Conservation (phyloP, 2,797 vertebrate species). For the Triplophysa bombifrons region DNA sequence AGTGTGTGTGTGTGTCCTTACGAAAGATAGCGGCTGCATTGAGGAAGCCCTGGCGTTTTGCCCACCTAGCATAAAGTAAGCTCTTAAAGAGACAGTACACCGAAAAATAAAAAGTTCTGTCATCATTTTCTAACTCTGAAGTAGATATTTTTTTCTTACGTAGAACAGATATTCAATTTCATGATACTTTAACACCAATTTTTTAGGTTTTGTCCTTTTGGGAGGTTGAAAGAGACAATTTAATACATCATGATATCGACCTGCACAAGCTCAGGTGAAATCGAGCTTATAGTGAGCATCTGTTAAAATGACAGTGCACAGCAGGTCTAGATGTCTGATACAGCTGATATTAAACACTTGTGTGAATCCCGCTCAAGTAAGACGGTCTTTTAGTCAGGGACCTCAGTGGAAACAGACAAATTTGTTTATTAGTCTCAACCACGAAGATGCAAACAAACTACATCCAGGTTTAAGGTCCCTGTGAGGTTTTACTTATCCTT, state of each 20-base stretch:
- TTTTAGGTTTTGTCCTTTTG: background rate
- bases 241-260: constrained; percentile 20
- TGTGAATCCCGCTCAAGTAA: constrained; percentile 27
- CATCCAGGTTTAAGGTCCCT: constrained; percentile 41
- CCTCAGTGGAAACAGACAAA: constrained; percentile 34
- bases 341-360: constrained; percentile 36
- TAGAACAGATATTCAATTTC: background rate
- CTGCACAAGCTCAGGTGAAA: constrained; percentile 15
- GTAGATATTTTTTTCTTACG: background rate
- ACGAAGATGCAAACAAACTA: constrained; percentile 48
- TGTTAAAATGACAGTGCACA: constrained; percentile 42
- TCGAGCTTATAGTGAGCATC: background rate
- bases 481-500: constrained; percentile 39
- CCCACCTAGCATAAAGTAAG: background rate
- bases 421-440: constrained; percentile 44
- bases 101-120: background rate
- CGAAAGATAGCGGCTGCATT: constrained; percentile 22
- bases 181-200: background rate
- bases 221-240: background rate
- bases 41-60: constrained; percentile 33
- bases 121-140: background rate
- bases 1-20: constrained; percentile 15
- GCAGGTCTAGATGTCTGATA: constrained; percentile 4
- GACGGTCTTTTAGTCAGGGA: constrained; percentile 18
- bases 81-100: constrained; percentile 1